Evolutionary conservation across 2,113 vertebrate genomes (phyloP), one percentile per base, ranked within the genome.

Genomic region (Paradoxurus hermaphroditus): DNA sequence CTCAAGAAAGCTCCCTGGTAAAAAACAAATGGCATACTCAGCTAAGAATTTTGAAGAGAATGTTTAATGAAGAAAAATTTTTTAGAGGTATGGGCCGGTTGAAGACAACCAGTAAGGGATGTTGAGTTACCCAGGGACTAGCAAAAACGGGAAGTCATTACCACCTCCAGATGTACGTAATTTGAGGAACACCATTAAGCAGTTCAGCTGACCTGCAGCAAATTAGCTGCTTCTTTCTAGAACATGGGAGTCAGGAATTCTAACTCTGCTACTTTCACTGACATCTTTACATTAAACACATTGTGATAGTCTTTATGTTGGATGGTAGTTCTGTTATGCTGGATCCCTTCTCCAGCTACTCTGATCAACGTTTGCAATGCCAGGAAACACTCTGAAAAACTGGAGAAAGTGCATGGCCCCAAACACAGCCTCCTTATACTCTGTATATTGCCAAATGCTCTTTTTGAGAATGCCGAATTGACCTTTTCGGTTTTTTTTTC

Each of bases 321-420:
- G 99, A 99, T 93, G 56, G 56, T 93, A 21, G 56, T 59, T 23
- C 21, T 59, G 56, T 23, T 59, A 59, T 59, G 56, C 56, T 59
- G 56, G 56, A 27, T 94, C 99, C 99, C 99, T 29, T 99, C 99
- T 67, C 99, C 99, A 41, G 99, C 99, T 46, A 99, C 99, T 5
- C 99, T 99, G 97, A 99, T 99, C 99, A 99, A 99, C 98, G 99
- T 99, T 98, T 99, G 99, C 75, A 99, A 99, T 73, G 99, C 99
- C 98, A 98, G 99, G 98, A 99, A 99, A 98, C 99, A 99, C 98
- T 99, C 99, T 96, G 99, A 99, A 99, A 99, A 99, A 99, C 99
- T 99, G 98, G 99, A 99, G 98, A 99, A 99, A 83, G 99, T 99
- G 98, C 99, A 99, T 25, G 99, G 99, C 94, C 99, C 99, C 94